Evolutionary conservation across 2,888 invertebrate genomes (phyloP).

Genomic region (Amphipyra berbera): DNA sequence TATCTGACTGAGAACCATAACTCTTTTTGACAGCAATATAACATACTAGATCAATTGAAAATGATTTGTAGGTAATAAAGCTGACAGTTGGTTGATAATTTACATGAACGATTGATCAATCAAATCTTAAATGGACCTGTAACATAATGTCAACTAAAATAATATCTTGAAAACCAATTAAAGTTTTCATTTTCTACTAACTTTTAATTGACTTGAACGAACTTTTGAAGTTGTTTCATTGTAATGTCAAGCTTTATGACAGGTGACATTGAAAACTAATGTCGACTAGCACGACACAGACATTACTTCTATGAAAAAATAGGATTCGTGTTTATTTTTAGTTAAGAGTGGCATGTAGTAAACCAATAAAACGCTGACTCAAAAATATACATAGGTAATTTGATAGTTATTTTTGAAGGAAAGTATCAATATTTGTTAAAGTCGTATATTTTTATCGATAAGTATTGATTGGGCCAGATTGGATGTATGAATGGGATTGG

Average conservation of each 20-base stretch:
- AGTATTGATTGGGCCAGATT: too few relatives aligned
- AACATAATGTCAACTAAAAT: slow-evolving; percentile 23
- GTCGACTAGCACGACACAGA: not conserved
- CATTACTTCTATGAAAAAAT: slow-evolving; percentile 1
- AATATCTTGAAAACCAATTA: slow-evolving; percentile 30
- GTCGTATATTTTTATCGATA: too few relatives aligned
- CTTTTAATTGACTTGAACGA: slow-evolving; percentile 60
- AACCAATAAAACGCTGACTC: too few relatives aligned
- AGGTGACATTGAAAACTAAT: slow-evolving; percentile 32
- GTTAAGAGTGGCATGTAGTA: too few relatives aligned
- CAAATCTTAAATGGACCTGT: slow-evolving; percentile 9
- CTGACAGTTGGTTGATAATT: slow-evolving; percentile 37
- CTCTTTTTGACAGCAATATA: slow-evolving; percentile 32
- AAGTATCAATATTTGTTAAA: too few relatives aligned
- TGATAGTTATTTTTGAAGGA: not conserved
- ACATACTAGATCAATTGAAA: slow-evolving; percentile 41
- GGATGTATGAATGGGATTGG: too few relatives aligned
- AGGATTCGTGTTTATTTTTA: not conserved
- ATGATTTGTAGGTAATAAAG: slow-evolving; percentile 49
- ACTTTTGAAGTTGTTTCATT: slow-evolving; percentile 54
- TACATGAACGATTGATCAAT: slow-evolving; percentile 39
- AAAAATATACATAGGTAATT: too few relatives aligned
- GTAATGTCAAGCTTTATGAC: slow-evolving; percentile 33
- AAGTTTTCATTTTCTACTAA: slow-evolving; percentile 49
- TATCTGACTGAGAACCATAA: slow-evolving; percentile 25